Evolutionary conservation across 2,888 invertebrate genomes (phyloP).

Genomic region (Harpalus rubripes): DNA sequence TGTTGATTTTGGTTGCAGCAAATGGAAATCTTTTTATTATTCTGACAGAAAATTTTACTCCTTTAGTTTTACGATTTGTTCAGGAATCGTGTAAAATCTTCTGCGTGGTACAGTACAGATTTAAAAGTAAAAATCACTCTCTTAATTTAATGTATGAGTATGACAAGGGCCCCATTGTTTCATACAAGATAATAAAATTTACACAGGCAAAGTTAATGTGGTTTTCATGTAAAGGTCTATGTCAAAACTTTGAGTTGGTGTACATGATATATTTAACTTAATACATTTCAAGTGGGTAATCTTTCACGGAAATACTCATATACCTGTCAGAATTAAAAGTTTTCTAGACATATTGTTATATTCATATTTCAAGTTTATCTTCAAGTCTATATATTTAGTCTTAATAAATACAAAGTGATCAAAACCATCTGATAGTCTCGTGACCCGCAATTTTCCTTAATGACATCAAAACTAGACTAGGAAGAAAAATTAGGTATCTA

Average conservation of each 20-base stretch:
- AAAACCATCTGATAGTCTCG: too few relatives aligned
- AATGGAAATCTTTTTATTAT: too few relatives aligned
- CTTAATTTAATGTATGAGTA: neutral
- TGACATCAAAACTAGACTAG: too few relatives aligned
- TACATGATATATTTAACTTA: neutral
- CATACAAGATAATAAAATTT: conserved; percentile 4
- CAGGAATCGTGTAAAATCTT: too few relatives aligned
- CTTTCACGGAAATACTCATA: neutral
- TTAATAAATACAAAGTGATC: too few relatives aligned
- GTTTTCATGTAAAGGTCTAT: neutral
- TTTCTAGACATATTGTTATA: neutral
- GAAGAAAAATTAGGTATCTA: too few relatives aligned
- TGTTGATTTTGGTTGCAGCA: too few relatives aligned
- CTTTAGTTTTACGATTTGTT: too few relatives aligned
- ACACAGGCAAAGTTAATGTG: neutral
- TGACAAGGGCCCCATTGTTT: neutral
- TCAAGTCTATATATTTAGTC: too few relatives aligned
- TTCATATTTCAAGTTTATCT: neutral
- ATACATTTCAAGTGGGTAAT: neutral
- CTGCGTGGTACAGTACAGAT: too few relatives aligned
- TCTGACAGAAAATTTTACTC: too few relatives aligned
- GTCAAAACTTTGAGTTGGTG: neutral
- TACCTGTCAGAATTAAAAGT: neutral
- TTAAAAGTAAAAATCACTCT: neutral
- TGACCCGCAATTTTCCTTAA: too few relatives aligned